Evolutionary conservation across 1,140 invertebrate genomes (phyloP).

Genomic region (Proales similis): DNA sequence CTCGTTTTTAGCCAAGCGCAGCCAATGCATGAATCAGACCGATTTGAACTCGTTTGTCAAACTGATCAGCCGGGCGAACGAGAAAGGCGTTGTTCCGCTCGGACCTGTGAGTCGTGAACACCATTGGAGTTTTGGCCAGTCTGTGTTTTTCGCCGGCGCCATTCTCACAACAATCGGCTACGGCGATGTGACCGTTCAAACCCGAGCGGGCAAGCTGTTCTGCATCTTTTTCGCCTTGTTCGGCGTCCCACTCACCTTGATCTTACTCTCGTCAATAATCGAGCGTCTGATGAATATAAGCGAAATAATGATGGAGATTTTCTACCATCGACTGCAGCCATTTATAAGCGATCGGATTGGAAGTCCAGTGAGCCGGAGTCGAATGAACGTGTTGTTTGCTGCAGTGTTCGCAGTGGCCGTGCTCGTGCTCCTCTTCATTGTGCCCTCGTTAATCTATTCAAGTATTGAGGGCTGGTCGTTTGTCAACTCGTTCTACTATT

Average conservation of each 20-base stretch:
- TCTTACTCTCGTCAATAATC: slow-evolving; percentile 41
- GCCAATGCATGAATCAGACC: not conserved
- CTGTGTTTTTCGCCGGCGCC: slow-evolving; percentile 43
- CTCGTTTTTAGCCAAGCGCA: slow-evolving; percentile 1
- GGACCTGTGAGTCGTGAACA: slow-evolving; percentile 18
- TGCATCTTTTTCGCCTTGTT: slow-evolving; percentile 53
- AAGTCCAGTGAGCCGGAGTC: not conserved
- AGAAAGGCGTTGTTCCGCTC: slow-evolving; percentile 8
- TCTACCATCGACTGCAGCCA: slow-evolving; percentile 47
- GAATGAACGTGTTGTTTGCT: slow-evolving; percentile 27
- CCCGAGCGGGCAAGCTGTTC: slow-evolving; percentile 51
- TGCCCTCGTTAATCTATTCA: slow-evolving; percentile 88
- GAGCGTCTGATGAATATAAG: slow-evolving; percentile 15
- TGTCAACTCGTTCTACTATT: slow-evolving; percentile 97
- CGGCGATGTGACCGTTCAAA: slow-evolving; percentile 56
- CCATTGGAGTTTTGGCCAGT: slow-evolving; percentile 35
- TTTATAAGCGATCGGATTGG: not conserved
- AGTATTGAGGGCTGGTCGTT: slow-evolving; percentile 93
- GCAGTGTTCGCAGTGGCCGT: slow-evolving; percentile 4
- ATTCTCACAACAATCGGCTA: slow-evolving; percentile 46
- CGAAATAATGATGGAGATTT: slow-evolving; percentile 50
- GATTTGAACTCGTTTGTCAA: slow-evolving; percentile 17
- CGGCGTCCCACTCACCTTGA: slow-evolving; percentile 57
- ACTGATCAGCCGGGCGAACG: slow-evolving; percentile 5
- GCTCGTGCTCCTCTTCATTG: slow-evolving; percentile 55